These are phyloP conservation scores for Carpatolechia fugitivella DNA, from an alignment of 2,888 invertebrate genomes.

Conservation along the genomic window DNA sequence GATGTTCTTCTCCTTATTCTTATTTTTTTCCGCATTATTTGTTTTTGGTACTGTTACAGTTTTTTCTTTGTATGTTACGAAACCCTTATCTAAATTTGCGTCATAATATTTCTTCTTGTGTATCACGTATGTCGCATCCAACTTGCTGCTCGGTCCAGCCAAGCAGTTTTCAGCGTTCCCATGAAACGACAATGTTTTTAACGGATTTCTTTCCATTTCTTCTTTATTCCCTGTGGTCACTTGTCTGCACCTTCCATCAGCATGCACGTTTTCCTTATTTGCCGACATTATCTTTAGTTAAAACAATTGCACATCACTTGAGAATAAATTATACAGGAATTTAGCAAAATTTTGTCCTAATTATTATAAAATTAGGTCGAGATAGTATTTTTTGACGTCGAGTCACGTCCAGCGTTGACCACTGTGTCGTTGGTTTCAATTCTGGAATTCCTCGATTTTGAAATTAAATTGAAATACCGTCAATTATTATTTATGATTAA, in stretches of 20 bases:
- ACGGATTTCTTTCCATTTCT: neutral
- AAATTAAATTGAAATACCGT: neutral
- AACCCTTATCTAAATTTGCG: neutral
- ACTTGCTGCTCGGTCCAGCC: conserved; percentile 8
- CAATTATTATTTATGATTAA: neutral
- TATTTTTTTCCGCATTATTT: neutral
- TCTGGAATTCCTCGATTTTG: neutral
- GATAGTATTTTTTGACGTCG: no score
- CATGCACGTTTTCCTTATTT: neutral
- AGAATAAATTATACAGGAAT: neutral
- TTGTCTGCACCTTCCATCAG: neutral
- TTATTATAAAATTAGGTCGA: neutral
- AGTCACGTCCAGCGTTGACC: neutral
- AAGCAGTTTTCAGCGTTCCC: neutral
- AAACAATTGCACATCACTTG: neutral
- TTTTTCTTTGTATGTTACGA: neutral
- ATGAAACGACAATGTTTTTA: neutral
- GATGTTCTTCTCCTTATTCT: neutral
- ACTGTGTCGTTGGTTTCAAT: neutral
- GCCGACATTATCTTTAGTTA: neutral
- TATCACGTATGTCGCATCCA: neutral
- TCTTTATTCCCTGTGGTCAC: neutral
- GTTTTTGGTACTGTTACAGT: neutral
- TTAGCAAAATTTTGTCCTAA: neutral
- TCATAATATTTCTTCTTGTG: neutral